Evolutionary conservation across 2,113 vertebrate species (phyloP).

Genomic region (Corynorhinus townsendii): DNA sequence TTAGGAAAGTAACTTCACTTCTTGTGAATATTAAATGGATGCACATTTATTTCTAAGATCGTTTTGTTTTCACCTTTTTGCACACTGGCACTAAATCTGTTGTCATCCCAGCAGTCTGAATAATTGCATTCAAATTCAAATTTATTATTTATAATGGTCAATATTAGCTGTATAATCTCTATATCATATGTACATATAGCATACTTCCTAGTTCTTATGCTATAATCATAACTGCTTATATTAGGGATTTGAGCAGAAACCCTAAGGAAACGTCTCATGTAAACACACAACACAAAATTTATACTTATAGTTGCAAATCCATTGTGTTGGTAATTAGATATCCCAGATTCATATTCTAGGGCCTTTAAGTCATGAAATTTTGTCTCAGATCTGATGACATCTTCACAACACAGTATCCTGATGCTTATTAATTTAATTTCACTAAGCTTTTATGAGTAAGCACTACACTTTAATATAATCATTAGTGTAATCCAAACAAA

Average conservation of each 20-base stretch:
- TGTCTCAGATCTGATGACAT: neutral
- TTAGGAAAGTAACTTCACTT: neutral
- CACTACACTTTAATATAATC: neutral
- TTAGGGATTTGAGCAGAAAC: neutral
- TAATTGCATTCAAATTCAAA: neutral
- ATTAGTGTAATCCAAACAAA: neutral
- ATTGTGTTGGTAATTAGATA: neutral
- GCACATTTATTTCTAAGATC: neutral
- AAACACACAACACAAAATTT: neutral
- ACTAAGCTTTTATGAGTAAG: neutral
- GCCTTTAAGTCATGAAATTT: neutral
- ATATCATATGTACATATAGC: neutral
- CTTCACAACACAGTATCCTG: neutral
- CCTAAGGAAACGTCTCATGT: neutral
- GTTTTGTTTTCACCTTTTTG: neutral
- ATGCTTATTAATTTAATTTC: neutral
- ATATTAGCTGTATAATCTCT: neutral
- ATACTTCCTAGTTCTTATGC: neutral
- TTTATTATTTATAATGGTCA: neutral
- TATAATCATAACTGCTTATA: neutral
- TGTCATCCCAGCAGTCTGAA: neutral
- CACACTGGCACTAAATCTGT: neutral
- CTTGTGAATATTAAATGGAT: neutral
- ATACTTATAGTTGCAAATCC: neutral
- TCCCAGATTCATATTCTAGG: neutral